Conservation (phyloP, 2,888 invertebrate genomes). For the Parnassius mnemosyne region DNA sequence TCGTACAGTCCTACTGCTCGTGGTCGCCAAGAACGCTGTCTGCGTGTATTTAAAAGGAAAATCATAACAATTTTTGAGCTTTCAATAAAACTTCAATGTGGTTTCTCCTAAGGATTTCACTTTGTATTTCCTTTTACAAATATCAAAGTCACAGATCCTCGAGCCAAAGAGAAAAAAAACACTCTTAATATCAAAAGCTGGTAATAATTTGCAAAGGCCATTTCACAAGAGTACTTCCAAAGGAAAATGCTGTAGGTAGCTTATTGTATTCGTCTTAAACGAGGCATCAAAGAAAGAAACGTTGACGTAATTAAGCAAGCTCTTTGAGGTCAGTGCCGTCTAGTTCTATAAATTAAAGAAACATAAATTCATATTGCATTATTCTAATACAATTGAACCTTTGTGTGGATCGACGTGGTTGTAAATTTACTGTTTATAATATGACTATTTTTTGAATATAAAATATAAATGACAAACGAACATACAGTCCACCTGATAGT, state of each 20-base stretch:
- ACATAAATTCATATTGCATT: neutral
- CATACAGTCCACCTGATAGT: too few species aligned
- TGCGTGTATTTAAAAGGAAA: too few species aligned
- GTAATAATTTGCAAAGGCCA: slow-evolving; percentile 18
- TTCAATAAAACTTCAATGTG: neutral
- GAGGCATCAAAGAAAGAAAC: slow-evolving; percentile 20
- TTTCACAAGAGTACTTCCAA: slow-evolving; percentile 16
- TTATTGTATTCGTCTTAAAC: slow-evolving; percentile 17
- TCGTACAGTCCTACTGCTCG: too few species aligned
- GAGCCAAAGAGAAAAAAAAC: slow-evolving; percentile 15
- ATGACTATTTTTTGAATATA: too few species aligned
- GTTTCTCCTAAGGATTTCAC: slow-evolving; percentile 9
- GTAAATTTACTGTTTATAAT: too few species aligned
- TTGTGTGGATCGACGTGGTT: too few species aligned
- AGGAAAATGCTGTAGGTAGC: slow-evolving; percentile 4
- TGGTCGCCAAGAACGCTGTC: too few species aligned
- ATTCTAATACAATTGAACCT: too few species aligned
- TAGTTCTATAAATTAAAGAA: slow-evolving; percentile 8
- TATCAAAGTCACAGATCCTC: slow-evolving; percentile 11
- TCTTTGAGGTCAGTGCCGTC: slow-evolving; percentile 9
- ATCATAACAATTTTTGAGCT: too few species aligned
- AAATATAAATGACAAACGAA: too few species aligned
- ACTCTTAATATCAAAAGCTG: slow-evolving; percentile 16
- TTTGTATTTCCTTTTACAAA: slow-evolving; percentile 17
- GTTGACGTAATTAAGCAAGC: slow-evolving; percentile 20